phyloP scores from a whole-genome alignment of 1,140 invertebrate genomes.

The Colletes gigas region DNA sequence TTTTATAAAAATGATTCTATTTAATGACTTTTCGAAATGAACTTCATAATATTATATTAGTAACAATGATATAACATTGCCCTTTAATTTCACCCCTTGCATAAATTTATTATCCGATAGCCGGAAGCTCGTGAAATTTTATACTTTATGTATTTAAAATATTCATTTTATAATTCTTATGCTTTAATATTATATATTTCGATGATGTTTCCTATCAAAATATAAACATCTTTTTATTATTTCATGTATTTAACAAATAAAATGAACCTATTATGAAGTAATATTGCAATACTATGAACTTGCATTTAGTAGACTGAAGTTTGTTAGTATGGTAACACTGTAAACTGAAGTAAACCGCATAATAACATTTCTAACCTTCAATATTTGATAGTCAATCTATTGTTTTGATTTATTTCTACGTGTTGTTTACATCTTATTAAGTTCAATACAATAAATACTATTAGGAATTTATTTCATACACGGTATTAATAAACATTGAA shows the following conservation, averaged over 20 bases:
- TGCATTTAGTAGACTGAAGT: background rate
- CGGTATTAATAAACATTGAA: background rate
- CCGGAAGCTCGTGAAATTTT: background rate
- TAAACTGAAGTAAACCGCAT: background rate
- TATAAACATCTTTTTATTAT: no score
- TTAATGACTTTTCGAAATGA: background rate
- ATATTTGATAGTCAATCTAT: background rate
- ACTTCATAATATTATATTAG: background rate
- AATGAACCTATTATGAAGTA: no score
- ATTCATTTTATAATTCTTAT: background rate
- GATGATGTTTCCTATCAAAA: background rate
- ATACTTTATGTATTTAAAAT: background rate
- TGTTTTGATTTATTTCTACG: background rate
- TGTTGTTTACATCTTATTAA: background rate
- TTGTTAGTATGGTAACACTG: background rate
- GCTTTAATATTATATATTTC: background rate
- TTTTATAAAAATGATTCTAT: background rate
- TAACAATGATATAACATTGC: background rate
- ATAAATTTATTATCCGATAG: background rate
- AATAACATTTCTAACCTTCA: constrained; percentile 20
- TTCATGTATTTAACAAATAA: no score
- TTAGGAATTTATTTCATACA: background rate
- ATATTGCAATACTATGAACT: background rate
- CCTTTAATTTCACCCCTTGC: background rate
- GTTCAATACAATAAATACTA: background rate